These are phyloP conservation scores for Gorsachius magnificus DNA, from an alignment of 2,797 vertebrate genomes.

Conservation along the genomic window DNA sequence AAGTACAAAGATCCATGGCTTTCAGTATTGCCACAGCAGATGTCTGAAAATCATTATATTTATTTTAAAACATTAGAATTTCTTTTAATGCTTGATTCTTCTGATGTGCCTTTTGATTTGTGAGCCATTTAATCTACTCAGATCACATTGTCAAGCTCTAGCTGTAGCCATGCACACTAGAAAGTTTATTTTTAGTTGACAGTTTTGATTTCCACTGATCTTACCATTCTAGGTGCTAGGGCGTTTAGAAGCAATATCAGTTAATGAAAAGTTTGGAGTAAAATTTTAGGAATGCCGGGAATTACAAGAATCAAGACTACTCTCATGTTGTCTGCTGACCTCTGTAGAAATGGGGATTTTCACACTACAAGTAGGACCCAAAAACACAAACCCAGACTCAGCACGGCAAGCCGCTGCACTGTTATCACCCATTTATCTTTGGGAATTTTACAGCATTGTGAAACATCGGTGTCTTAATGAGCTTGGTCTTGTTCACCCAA, in stretches of 20 bases:
- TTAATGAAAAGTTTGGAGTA: not conserved
- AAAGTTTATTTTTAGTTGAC: not conserved
- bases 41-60: conserved; percentile 5
- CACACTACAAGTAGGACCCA: not conserved
- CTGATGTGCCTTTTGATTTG: not conserved
- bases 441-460: not conserved
- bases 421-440: not conserved
- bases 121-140: not conserved
- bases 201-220: not conserved
- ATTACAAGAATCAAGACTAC: not conserved
- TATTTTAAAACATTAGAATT: conserved; percentile 34
- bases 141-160: not conserved
- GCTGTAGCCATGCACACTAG: not conserved
- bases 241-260: not conserved
- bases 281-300: not conserved
- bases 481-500: not conserved
- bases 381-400: not conserved
- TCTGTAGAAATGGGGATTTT: not conserved
- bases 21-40: not conserved
- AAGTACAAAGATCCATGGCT: conserved; percentile 7
- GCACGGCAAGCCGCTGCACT: not conserved
- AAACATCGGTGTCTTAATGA: not conserved
- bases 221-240: not conserved
- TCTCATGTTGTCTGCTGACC: not conserved
- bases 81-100: not conserved